These are phyloP conservation scores for Monarcha castaneiventris DNA, from an alignment of 2,113 vertebrate species.

Conservation along the genomic window DNA sequence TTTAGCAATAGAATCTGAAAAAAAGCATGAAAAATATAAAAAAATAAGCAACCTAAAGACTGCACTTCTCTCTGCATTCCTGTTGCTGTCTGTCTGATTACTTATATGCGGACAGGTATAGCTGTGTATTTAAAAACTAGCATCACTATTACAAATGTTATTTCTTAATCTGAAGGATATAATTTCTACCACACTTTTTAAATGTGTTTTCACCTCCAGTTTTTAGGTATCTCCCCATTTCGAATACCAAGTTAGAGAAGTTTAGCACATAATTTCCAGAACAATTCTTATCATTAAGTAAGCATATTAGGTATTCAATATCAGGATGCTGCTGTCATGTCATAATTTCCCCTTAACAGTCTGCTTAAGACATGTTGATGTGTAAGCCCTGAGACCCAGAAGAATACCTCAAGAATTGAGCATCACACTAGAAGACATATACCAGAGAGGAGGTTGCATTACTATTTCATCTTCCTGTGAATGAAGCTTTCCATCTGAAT, in stretches of 20 bases:
- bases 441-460: neutral
- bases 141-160: neutral
- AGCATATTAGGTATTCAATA: neutral
- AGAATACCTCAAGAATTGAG: neutral
- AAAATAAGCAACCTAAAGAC: neutral
- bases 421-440: neutral
- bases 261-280: neutral
- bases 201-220: neutral
- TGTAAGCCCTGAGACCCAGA: neutral
- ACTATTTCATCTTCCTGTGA: neutral
- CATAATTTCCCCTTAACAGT: neutral
- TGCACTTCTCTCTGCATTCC: neutral
- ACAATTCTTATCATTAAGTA: neutral
- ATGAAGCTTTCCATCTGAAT: neutral
- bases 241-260: neutral
- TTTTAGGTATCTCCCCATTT: neutral
- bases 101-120: neutral
- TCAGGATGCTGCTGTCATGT: neutral
- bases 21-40: neutral
- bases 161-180: neutral
- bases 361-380: neutral
- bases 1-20: neutral
- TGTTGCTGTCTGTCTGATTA: neutral
- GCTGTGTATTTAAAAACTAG: neutral
- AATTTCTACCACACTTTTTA: neutral